Conservation (phyloP, 2,113 vertebrate genomes). For the Pterocles orientalis region DNA sequence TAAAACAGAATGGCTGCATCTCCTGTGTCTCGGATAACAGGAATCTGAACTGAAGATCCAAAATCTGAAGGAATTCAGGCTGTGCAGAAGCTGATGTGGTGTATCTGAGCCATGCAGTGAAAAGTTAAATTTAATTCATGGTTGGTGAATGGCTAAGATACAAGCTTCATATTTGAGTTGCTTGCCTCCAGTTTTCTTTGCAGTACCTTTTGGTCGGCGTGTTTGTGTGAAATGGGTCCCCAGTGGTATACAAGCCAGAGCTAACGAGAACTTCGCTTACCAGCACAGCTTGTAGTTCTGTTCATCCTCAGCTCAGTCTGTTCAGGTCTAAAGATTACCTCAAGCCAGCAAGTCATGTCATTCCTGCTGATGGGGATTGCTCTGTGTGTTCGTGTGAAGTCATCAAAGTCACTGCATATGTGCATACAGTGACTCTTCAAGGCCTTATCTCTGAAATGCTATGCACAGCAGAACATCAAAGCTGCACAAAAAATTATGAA, state of each 20-base stretch:
- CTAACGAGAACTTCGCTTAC: background rate
- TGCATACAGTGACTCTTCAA: background rate
- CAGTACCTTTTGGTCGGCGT: background rate
- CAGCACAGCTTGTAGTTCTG: background rate
- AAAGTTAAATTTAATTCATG: background rate
- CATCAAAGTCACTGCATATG: rapidly evolving
- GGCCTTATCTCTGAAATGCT: background rate
- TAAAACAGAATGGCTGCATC: background rate
- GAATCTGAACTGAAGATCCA: background rate
- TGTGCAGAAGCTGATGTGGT: background rate
- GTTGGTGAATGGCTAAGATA: background rate
- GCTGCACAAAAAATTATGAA: background rate
- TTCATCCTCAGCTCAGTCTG: background rate
- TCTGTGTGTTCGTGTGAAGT: background rate
- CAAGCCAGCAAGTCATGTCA: background rate
- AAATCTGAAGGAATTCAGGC: background rate
- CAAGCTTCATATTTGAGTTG: background rate
- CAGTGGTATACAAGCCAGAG: background rate
- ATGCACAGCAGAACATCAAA: background rate
- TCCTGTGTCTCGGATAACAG: background rate
- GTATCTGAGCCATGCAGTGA: rapidly evolving
- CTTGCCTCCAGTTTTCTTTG: background rate
- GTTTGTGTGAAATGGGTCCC: background rate
- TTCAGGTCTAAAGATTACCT: background rate
- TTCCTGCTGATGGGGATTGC: background rate